Base-by-base conservation (phyloP, 1,140 invertebrate genomes). In the Drosophila watanabei region DNA sequence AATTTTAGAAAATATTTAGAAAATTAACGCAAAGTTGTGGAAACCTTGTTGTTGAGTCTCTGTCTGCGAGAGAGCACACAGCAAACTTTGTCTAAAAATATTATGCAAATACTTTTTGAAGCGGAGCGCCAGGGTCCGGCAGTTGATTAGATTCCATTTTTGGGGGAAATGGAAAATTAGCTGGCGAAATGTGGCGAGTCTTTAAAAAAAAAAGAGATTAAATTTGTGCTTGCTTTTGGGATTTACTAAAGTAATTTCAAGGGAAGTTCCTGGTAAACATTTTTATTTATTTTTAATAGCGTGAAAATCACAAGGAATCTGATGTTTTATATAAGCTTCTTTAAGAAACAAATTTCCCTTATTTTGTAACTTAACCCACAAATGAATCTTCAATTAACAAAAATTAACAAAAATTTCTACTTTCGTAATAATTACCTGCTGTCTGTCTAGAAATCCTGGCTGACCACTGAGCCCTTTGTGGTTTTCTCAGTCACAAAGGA, bases 1-100 rank as follows among this genome's bases (percentile, higher is more conserved):
- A 62, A 80, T 79, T 89, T 89, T 79, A 54, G 66, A 89, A 89
- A 89, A 89, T 89, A 89, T 89, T 89, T 89, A 82, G 86, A 89
- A 89, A 89, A 89, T 89, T 89, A 90, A 90, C 86, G 86, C 86
- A 89, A 90, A 88, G 79, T 90, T 89, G 85, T 89, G 85, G 79
- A 86, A 86, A 85, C 54, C 54, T 57, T 79, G 75, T 83, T 88
- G 72, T 59, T 57, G 43, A 43, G 70, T 39, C 76, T 83, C 80
- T 80, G 59, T 51, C 35, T 62, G 59, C 10, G 16, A 14, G 63
- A 41, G 24, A 46, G 70, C 64, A 43, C 48, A 32, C 57, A 45
- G 37, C 30, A 37, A 68, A 87, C 75, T 77, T 87, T 75, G 49
- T 78, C 63, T 64, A 59, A 80, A 89, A 82, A 90, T 86, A 87